Conservation (phyloP, 2,797 vertebrate genomes). For the Rhincodon typus region DNA sequence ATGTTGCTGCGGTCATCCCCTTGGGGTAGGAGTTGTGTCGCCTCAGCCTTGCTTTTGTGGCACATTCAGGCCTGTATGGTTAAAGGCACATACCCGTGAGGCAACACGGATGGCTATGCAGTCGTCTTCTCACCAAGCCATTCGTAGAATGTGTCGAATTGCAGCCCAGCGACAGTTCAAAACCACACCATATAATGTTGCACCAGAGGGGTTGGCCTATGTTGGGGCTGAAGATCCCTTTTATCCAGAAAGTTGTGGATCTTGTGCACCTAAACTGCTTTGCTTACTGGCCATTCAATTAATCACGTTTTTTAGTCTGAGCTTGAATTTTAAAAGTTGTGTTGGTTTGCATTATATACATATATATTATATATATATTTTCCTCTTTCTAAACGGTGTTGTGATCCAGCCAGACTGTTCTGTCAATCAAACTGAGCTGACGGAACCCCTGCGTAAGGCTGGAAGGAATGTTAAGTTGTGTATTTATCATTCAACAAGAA, state of each 20-base stretch:
- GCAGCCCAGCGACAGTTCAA: neutral
- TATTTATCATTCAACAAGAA: constrained; percentile 26
- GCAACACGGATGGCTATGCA: neutral
- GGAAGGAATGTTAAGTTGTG: constrained; percentile 32
- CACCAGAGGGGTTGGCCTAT: neutral
- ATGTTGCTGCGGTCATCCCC: neutral
- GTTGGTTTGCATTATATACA: constrained; percentile 28
- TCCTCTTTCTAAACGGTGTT: constrained; percentile 16
- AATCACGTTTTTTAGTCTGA: neutral
- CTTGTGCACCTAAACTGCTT: constrained; percentile 9
- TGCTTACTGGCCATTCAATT: constrained; percentile 11
- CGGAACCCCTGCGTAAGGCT: neutral
- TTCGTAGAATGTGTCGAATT: neutral
- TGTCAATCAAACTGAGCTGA: constrained; percentile 30
- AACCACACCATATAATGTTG: neutral
- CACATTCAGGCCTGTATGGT: neutral
- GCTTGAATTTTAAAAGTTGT: constrained; percentile 17
- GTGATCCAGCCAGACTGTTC: constrained; percentile 28
- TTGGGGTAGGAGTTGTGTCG: neutral
- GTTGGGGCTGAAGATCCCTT: neutral
- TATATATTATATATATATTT: neutral
- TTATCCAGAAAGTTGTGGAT: constrained; percentile 23
- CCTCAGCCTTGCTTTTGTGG: neutral
- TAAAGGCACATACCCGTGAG: neutral
- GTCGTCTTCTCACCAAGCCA: neutral